Evolutionary conservation across 2,888 invertebrate species (phyloP).

Genomic region (Vesta saturnalis): DNA sequence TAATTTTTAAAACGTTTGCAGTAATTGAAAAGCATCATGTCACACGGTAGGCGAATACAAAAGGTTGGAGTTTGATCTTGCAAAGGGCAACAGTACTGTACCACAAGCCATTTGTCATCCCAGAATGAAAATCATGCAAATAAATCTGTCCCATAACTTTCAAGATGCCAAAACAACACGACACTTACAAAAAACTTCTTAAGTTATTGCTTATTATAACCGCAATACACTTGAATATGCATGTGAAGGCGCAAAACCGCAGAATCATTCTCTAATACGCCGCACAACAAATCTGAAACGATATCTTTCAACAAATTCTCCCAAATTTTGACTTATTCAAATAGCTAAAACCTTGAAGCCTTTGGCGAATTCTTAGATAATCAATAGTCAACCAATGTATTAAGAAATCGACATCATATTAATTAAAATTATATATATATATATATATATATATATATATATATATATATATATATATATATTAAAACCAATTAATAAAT

Average conservation of each 20-base stretch:
- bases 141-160: constrained; percentile 61
- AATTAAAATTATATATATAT: too few relatives aligned
- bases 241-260: constrained; percentile 36
- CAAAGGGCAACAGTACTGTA: constrained; percentile 44
- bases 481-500: too few relatives aligned
- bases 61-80: constrained; percentile 44
- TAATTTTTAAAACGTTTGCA: constrained; percentile 31
- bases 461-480: too few relatives aligned
- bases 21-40: constrained; percentile 43
- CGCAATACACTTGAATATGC: constrained; percentile 47
- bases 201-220: constrained; percentile 60
- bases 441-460: too few relatives aligned
- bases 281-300: constrained; percentile 19
- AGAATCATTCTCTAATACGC: constrained; percentile 30
- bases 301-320: too few relatives aligned
- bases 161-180: constrained; percentile 60
- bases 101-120: constrained; percentile 56
- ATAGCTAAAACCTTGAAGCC: constrained; percentile 40
- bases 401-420: too few relatives aligned
- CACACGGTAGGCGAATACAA: constrained; percentile 52
- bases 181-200: constrained; percentile 58
- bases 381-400: too few relatives aligned
- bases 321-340: too few relatives aligned
- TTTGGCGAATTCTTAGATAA: too few relatives aligned
- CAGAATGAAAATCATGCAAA: constrained; percentile 56